Percentiles rank a stretch among this genome's conserved stretches.
phyloP scores from a whole-genome alignment of 2,888 invertebrate genomes.

The Nephrotoma appendiculata region DNA sequence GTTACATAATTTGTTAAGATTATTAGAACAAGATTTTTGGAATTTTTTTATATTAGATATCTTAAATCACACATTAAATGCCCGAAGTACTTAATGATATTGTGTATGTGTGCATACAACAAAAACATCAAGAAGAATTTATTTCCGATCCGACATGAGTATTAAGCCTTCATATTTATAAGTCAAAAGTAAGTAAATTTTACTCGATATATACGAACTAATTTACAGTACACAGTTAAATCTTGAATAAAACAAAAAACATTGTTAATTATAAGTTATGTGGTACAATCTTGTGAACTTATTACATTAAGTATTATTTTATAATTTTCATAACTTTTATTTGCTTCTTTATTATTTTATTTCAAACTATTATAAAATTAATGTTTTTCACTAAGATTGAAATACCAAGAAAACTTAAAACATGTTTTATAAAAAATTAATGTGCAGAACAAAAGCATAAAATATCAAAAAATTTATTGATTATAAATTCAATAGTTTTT shows the following conservation, averaged over 20 bases:
- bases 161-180: neutral
- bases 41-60: neutral
- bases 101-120: neutral
- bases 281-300: neutral
- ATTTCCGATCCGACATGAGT: neutral
- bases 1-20: neutral
- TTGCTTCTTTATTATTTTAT: neutral
- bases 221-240: too few species aligned
- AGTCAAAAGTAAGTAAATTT: too few species aligned
- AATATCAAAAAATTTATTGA: neutral
- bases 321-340: neutral
- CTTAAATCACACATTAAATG: neutral
- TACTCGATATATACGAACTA: too few species aligned
- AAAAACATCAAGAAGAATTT: neutral
- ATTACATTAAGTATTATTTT: neutral
- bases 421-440: neutral
- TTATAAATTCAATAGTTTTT: neutral
- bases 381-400: neutral
- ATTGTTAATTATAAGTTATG: neutral
- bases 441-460: neutral
- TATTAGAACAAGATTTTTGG: neutral
- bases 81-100: neutral
- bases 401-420: neutral
- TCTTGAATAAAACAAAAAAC: too few species aligned
- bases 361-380: neutral